These are phyloP conservation scores for Morelia viridis DNA, from an alignment of 2,797 vertebrate species.

Conservation along the genomic window DNA sequence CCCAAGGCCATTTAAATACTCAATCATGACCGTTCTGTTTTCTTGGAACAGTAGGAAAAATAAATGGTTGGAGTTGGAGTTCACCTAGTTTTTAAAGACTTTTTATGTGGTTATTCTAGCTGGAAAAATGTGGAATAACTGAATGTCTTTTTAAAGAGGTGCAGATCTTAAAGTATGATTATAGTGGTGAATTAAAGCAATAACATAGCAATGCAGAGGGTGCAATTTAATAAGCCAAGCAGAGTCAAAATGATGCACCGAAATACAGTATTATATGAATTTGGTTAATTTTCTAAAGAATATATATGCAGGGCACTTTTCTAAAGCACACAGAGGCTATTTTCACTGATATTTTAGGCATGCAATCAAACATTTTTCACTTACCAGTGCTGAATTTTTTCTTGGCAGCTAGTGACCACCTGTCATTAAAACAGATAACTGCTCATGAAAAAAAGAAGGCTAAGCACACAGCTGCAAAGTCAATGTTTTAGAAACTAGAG, in stretches of 20 bases:
- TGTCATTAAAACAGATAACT: slow-evolving; percentile 84
- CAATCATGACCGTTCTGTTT: neutral
- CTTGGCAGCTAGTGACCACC: slow-evolving; percentile 83
- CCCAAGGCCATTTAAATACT: neutral
- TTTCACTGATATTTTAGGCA: slow-evolving; percentile 63
- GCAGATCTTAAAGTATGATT: slow-evolving; percentile 32
- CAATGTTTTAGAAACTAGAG: slow-evolving; percentile 70
- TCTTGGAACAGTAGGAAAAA: neutral
- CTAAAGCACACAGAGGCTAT: slow-evolving; percentile 55
- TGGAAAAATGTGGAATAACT: slow-evolving; percentile 1
- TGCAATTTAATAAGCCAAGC: slow-evolving; percentile 42
- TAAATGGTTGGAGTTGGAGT: neutral
- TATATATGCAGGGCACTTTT: slow-evolving; percentile 19
- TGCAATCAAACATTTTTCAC: slow-evolving; percentile 72
- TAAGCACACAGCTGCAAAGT: slow-evolving; percentile 68
- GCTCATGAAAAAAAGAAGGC: slow-evolving; percentile 73
- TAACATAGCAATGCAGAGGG: slow-evolving; percentile 34
- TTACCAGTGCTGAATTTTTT: slow-evolving; percentile 85
- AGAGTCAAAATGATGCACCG: slow-evolving; percentile 24
- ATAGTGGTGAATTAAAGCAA: slow-evolving; percentile 36
- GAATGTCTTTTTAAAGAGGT: slow-evolving; percentile 34
- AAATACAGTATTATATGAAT: slow-evolving; percentile 47
- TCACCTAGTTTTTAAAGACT: neutral
- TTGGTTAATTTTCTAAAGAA: slow-evolving; percentile 42
- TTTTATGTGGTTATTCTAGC: slow-evolving; percentile 6